Evolutionary conservation across 1,140 invertebrate genomes (phyloP).

Genomic region (Zaprionus davidi): DNA sequence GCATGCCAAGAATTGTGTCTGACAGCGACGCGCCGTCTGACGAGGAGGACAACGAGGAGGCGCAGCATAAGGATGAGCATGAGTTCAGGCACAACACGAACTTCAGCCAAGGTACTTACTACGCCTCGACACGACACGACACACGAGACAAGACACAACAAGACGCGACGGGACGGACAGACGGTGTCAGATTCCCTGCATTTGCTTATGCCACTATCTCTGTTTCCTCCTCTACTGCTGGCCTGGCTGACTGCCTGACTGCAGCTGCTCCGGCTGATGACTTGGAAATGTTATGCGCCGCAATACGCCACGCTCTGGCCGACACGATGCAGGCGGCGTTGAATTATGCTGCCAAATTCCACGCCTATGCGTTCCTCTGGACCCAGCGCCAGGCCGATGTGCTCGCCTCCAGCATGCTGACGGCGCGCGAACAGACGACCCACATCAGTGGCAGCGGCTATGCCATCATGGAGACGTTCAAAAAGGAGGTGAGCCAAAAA

Average conservation of each 20-base stretch:
- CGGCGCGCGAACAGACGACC: conserved; percentile 58
- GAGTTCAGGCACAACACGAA: conserved; percentile 37
- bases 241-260: not conserved
- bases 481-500: conserved; percentile 72
- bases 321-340: conserved; percentile 66
- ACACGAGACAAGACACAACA: too few species aligned
- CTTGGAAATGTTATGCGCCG: conserved; percentile 59
- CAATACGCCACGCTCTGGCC: conserved; percentile 64
- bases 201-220: conserved; percentile 6
- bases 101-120: conserved; percentile 40
- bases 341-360: conserved; percentile 77
- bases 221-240: not conserved
- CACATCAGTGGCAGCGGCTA: conserved; percentile 63
- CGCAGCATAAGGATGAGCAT: conserved; percentile 3
- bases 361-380: conserved; percentile 79
- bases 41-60: conserved; percentile 50
- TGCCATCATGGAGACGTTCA: conserved; percentile 81
- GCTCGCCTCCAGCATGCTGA: conserved; percentile 55
- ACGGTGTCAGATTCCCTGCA: conserved; percentile 6
- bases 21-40: conserved; percentile 71
- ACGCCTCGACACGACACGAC: not conserved
- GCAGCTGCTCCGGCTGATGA: conserved; percentile 46
- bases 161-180: not conserved
- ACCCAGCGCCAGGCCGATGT: conserved; percentile 62
- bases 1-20: conserved; percentile 81